Evolutionary conservation across 2,113 vertebrate genomes (phyloP).

Genomic region (Psilopsiagon aurifrons): DNA sequence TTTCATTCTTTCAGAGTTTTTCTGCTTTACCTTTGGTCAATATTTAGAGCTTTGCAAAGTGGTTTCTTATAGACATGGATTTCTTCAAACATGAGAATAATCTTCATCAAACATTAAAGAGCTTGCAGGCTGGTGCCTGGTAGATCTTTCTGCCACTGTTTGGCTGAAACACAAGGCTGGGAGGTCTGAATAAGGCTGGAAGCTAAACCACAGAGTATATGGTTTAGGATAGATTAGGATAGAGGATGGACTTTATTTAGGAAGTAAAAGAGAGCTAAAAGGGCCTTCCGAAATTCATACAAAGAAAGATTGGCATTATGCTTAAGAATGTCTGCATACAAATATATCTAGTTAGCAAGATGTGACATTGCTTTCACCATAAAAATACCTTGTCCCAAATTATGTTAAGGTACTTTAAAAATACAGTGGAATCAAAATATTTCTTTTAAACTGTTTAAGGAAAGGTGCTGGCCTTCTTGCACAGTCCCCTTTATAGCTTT

Average conservation of each 20-base stretch:
- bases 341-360: neutral
- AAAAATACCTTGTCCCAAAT: neutral
- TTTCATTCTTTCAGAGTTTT: neutral
- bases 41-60: neutral
- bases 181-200: neutral
- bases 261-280: neutral
- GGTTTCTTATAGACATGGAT: neutral
- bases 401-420: neutral
- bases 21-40: neutral
- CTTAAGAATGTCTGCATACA: neutral
- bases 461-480: neutral
- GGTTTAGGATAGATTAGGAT: no score
- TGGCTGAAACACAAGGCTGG: neutral
- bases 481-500: neutral
- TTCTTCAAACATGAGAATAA: neutral
- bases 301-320: rapidly evolving
- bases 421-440: neutral
- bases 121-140: rapidly evolving
- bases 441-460: neutral
- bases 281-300: neutral
- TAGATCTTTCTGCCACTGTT: rapidly evolving
- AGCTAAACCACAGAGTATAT: rapidly evolving
- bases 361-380: neutral
- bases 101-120: no score
- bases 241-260: neutral